phyloP scores from a whole-genome alignment of 2,113 vertebrate genomes.

The Oryzias celebensis region DNA sequence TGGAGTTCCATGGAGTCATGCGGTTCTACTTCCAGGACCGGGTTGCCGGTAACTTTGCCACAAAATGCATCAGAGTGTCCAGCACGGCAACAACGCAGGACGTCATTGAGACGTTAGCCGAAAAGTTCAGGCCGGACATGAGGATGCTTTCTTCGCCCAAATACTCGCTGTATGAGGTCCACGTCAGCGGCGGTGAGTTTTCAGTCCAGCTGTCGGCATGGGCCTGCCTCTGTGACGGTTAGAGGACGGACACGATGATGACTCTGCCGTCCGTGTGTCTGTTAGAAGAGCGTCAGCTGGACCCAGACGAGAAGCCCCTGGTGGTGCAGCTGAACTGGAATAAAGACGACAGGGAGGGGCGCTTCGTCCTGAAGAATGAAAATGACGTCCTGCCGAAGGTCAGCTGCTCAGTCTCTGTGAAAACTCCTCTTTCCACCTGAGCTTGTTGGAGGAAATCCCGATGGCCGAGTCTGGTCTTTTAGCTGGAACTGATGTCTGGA shows the following conservation, averaged over 20 bases:
- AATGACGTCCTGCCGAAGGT: constrained; percentile 92
- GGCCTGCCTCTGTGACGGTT: too few relatives aligned
- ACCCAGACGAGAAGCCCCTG: constrained; percentile 95
- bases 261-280: constrained; percentile 21
- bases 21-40: constrained; percentile 99
- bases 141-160: constrained; percentile 96
- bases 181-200: constrained; percentile 95
- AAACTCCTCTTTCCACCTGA: background rate
- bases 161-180: constrained; percentile 96
- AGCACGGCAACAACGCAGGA: constrained; percentile 98
- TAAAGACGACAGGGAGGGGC: constrained; percentile 96
- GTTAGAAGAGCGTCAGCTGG: constrained; percentile 98
- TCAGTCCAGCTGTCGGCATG: too few relatives aligned
- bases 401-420: constrained; percentile 4
- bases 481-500: too few relatives aligned
- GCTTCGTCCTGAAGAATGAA: constrained; percentile 99
- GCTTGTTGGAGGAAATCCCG: background rate
- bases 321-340: constrained; percentile 99
- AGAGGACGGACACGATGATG: too few relatives aligned
- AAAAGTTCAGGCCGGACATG: constrained; percentile 99
- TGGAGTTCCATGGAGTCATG: constrained; percentile 99
- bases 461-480: too few relatives aligned
- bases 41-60: constrained; percentile 97
- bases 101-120: constrained; percentile 95
- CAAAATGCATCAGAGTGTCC: constrained; percentile 96